A percentile compares a stretch with the other conserved stretches of the same genome.
Conservation (phyloP, 92 coral and sea anemone species). For the Umimayanthus kanabou region DNA sequence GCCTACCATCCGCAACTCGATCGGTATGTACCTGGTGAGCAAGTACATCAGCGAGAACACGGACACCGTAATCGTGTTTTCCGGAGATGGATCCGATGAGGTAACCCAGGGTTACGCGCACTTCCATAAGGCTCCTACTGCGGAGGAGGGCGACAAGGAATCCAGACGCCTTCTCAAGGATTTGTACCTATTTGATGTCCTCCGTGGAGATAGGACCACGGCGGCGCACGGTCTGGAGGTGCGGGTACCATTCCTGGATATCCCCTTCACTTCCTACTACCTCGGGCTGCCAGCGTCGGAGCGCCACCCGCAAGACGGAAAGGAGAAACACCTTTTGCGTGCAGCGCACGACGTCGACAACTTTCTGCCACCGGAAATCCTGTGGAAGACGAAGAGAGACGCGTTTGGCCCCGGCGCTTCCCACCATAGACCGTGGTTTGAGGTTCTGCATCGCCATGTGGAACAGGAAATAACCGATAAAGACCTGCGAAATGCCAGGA, state of each 20-base stretch:
- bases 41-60: slow-evolving; percentile 62
- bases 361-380: slow-evolving; percentile 57
- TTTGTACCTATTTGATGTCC: slow-evolving; percentile 53
- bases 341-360: slow-evolving; percentile 59
- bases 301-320: slow-evolving; percentile 56
- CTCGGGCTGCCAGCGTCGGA: slow-evolving; percentile 50
- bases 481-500: slow-evolving; percentile 59
- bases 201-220: slow-evolving; percentile 61
- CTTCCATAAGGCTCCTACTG: slow-evolving; percentile 58
- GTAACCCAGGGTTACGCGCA: slow-evolving; percentile 58
- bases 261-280: slow-evolving; percentile 56
- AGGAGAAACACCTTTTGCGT: slow-evolving; percentile 67
- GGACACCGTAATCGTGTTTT: slow-evolving; percentile 52
- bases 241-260: slow-evolving; percentile 57
- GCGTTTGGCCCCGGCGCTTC: slow-evolving; percentile 60
- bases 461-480: slow-evolving; percentile 55
- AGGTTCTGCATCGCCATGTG: slow-evolving; percentile 52
- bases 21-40: slow-evolving; percentile 42
- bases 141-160: slow-evolving; percentile 62
- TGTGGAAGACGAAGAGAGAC: slow-evolving; percentile 74
- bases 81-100: slow-evolving; percentile 65
- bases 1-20: slow-evolving; percentile 38
- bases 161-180: slow-evolving; percentile 57
- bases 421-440: slow-evolving; percentile 57
- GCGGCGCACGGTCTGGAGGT: slow-evolving; percentile 60